phyloP scores from a whole-genome alignment of 2,113 vertebrate species.

The Glaucidium brasilianum region DNA sequence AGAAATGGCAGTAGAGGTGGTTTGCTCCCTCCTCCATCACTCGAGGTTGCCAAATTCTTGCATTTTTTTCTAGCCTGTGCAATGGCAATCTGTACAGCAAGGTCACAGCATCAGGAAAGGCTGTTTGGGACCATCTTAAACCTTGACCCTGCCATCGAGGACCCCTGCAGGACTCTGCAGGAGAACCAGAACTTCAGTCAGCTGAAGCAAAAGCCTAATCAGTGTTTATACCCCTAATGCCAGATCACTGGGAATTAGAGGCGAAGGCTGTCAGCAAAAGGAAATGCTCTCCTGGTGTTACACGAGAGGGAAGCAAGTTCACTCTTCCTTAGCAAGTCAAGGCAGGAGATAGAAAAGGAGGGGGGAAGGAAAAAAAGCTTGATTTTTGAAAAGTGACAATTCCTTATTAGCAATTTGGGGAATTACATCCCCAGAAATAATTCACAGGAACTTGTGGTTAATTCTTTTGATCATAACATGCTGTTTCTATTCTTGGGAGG shows the following conservation, averaged over 20 bases:
- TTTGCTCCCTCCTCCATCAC: not conserved
- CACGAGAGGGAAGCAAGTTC: not conserved
- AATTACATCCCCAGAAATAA: conserved; percentile 43
- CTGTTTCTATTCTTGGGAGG: conserved; percentile 7
- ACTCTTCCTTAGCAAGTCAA: not conserved
- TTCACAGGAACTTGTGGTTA: conserved; percentile 10
- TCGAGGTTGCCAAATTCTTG: not conserved
- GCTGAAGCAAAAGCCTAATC: conserved; percentile 8
- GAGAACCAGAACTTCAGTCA: not conserved
- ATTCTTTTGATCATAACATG: not conserved
- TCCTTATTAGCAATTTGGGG: conserved; percentile 43
- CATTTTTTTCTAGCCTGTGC: not conserved
- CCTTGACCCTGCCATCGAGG: not conserved
- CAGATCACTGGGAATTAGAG: conserved; percentile 20
- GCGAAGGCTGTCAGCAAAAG: not conserved
- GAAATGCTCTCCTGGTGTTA: conserved; percentile 24
- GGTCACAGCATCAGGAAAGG: not conserved
- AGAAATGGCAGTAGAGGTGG: not conserved
- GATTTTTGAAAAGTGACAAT: conserved; percentile 50
- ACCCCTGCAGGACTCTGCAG: not conserved
- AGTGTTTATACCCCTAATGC: not conserved
- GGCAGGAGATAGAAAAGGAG: not conserved
- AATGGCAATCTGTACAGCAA: not conserved
- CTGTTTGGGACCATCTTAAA: not conserved
- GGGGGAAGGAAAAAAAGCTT: not conserved